phyloP scores from a whole-genome alignment of 2,113 vertebrate species.

The Myanophis thanlyinensis region DNA sequence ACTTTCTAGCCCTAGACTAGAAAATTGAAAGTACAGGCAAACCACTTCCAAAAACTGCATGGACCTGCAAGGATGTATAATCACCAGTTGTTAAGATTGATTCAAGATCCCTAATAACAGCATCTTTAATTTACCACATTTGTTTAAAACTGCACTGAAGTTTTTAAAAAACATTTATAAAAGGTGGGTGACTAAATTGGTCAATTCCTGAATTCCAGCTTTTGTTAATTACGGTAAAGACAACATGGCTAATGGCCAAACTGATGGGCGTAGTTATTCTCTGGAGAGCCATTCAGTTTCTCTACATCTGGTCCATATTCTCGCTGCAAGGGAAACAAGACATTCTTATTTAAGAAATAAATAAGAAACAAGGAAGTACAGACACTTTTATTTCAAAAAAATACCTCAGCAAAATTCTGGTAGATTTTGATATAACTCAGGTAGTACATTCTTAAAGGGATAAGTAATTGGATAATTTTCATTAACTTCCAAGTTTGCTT shows the following conservation, averaged over 20 bases:
- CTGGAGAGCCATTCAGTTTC: neutral
- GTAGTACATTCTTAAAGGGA: constrained; percentile 49
- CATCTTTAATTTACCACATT: neutral
- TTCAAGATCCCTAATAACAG: neutral
- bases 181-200: neutral
- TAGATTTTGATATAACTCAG: constrained; percentile 47
- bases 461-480: constrained; percentile 47
- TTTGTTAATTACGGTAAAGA: neutral
- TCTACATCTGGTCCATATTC: neutral
- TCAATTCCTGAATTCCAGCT: neutral
- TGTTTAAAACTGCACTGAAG: neutral
- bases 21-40: neutral
- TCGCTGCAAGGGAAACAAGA: neutral
- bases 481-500: constrained; percentile 49
- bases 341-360: neutral
- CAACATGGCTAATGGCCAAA: neutral
- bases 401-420: constrained; percentile 21
- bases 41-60: neutral
- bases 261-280: neutral
- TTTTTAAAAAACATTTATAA: neutral
- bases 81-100: neutral
- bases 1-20: neutral
- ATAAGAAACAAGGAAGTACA: neutral
- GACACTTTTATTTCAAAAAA: constrained; percentile 15
- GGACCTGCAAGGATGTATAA: neutral